Base-by-base conservation (phyloP, 2,113 vertebrate genomes). In the Candoia aspera region DNA sequence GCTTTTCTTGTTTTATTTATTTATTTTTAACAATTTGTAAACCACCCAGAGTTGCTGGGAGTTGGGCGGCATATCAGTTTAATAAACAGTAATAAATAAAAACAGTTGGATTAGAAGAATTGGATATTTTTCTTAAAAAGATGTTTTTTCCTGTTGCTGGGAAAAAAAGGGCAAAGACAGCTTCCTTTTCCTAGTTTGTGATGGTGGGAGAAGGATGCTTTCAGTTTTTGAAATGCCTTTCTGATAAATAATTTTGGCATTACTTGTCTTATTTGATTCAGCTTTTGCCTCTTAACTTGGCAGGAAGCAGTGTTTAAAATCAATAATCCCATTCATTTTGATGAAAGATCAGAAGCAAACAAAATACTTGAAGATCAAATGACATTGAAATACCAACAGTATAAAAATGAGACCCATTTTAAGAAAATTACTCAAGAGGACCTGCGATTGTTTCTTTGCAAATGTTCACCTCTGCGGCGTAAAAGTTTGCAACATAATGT, bases 241-340 rank as follows among this genome's bases (percentile, higher is more conserved):
- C 59, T 93, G 84, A 46, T 95, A 84, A 86, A 83, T 73, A 24
- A 87, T 86, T 58, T 79, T 91, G 91, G 73, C 53, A 49, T 24
- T 11, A 59, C 46, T 24, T 46, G 24, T 73, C n/a, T 87, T 55
- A 55, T 33, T 73, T 49, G n/a, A 68, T 68, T 79, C 55, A 91
- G 79, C 58, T 79, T 57, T 42, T 12, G n/a, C 12, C 49, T 37
- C 59, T 68, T 29, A 42, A 60, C n/a, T 55, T 68, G 53, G 24
- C 26, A 46, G 33, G 10, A 13, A 87, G 17, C 19, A 29, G 6
- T 15, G 21, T 29, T 3, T 91, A 6, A 91, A 62, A 57, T 83
- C 84, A 46, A 29, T 4, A 0, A 49, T 49, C 49, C 49, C 4
- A 8, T 49, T 49, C 49, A 49, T 49, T 49, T 49, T 8, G 49